phyloP scores from a whole-genome alignment of 2,888 invertebrate species.

The Tanytarsus gracilentus region DNA sequence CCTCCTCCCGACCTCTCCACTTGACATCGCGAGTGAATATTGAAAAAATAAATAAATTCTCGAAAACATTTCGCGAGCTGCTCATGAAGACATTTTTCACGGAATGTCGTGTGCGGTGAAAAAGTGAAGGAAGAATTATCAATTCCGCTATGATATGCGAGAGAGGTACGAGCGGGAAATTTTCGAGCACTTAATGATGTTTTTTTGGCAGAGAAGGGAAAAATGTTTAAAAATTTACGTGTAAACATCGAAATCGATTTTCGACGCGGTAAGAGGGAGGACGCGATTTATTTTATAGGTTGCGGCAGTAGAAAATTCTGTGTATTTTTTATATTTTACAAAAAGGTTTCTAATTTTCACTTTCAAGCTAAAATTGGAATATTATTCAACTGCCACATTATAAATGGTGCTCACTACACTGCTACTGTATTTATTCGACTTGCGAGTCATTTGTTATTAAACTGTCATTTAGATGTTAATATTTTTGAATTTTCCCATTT shows the following conservation, averaged over 20 bases:
- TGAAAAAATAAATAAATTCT: background rate
- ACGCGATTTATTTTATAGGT: background rate
- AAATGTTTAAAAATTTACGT: conserved; percentile 4
- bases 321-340: background rate
- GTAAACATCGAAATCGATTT: conserved; percentile 23
- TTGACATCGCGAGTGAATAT: background rate
- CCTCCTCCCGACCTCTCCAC: background rate
- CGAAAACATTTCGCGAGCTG: background rate
- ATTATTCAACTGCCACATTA: no score
- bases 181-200: conserved; percentile 12
- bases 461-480: conserved; percentile 20
- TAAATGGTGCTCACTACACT: no score
- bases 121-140: background rate
- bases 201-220: conserved; percentile 15
- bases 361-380: conserved; percentile 5
- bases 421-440: no score
- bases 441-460: conserved; percentile 17
- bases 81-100: background rate
- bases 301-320: background rate
- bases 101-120: background rate
- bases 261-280: background rate
- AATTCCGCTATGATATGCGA: background rate
- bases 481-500: conserved; percentile 18
- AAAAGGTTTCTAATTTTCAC: conserved; percentile 8
- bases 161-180: background rate